Percentiles rank a stretch among this genome's conserved stretches.
These are phyloP conservation scores for Marmota monax DNA, from an alignment of 2,113 vertebrate genomes.

Conservation along the genomic window DNA sequence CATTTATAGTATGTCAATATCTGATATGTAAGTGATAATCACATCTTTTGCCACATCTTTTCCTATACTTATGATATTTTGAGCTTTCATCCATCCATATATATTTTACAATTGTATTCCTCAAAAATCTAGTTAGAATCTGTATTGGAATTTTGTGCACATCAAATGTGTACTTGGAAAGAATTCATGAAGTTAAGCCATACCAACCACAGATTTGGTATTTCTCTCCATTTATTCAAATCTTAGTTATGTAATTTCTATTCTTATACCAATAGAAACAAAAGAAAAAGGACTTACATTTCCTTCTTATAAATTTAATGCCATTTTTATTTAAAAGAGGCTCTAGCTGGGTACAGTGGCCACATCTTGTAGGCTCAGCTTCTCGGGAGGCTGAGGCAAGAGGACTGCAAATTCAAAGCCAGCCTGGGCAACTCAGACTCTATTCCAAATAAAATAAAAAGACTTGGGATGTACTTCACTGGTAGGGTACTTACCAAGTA, in stretches of 20 bases:
- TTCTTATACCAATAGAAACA: slow-evolving; percentile 4
- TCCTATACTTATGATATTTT: not conserved
- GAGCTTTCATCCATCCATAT: not conserved
- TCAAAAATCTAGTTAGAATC: slow-evolving; percentile 24
- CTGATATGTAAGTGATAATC: not conserved
- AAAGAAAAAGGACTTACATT: not conserved
- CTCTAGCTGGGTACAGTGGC: not conserved
- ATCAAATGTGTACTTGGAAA: not conserved
- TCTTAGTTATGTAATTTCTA: slow-evolving; percentile 9
- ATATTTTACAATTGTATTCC: slow-evolving; percentile 29
- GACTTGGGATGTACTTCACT: not conserved
- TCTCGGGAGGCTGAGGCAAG: not conserved
- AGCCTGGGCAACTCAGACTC: not conserved
- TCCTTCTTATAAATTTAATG: not conserved
- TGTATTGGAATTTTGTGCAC: not conserved
- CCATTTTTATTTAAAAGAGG: not conserved
- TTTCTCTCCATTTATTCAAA: not conserved
- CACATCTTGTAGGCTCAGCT: not conserved
- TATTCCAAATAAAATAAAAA: not conserved
- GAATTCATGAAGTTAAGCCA: not conserved
- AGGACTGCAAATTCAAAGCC: not conserved
- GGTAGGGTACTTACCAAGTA: not conserved
- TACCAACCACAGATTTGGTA: not conserved
- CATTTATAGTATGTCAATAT: not conserved
- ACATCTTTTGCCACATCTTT: not conserved